Conservation (phyloP, 2,888 invertebrate genomes). For the Steromphala cineraria region DNA sequence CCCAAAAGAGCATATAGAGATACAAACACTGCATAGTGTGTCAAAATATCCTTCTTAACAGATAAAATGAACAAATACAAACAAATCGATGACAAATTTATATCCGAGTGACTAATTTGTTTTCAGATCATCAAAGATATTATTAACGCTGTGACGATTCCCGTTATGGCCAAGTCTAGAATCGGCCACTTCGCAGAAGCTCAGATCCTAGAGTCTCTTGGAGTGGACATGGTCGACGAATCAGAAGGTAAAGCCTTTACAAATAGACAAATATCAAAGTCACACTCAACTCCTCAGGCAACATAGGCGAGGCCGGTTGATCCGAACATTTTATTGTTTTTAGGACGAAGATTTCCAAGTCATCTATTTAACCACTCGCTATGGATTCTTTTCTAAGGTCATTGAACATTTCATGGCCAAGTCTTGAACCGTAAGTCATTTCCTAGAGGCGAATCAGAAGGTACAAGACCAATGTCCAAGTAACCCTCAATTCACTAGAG, state of each 20-base stretch:
- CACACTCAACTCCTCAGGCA: neutral
- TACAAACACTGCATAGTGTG: too few relatives aligned
- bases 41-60: too few relatives aligned
- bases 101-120: neutral
- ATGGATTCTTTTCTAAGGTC: too few relatives aligned
- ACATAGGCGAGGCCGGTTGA: neutral
- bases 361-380: too few relatives aligned
- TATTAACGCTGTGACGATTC: slow-evolving; percentile 69
- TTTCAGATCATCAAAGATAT: slow-evolving; percentile 69
- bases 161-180: slow-evolving; percentile 72
- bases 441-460: too few relatives aligned
- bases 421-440: too few relatives aligned
- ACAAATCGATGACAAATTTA: too few relatives aligned
- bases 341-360: neutral
- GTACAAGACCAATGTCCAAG: too few relatives aligned
- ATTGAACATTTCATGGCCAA: too few relatives aligned
- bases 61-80: too few relatives aligned
- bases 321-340: neutral
- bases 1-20: too few relatives aligned
- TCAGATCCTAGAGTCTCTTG: slow-evolving; percentile 70
- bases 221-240: slow-evolving; percentile 73
- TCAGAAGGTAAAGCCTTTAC: slow-evolving; percentile 74
- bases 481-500: too few relatives aligned
- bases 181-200: slow-evolving; percentile 73
- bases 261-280: neutral